Evolutionary conservation across 2,888 invertebrate genomes (phyloP).

Genomic region (Lobophora halterata): DNA sequence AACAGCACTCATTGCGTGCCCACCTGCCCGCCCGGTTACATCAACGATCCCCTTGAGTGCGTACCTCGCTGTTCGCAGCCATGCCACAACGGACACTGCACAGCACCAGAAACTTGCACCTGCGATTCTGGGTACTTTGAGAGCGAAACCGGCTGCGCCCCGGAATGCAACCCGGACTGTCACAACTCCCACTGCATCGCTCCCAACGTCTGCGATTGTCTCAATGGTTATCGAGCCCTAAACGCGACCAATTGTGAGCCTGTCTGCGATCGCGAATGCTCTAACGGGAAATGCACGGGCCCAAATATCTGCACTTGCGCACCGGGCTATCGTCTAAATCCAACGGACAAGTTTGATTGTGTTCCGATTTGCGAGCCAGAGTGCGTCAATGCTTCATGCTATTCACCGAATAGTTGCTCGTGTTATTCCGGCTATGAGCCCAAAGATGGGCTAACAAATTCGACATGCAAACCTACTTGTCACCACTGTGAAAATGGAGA

Average conservation of each 20-base stretch:
- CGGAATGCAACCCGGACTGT: slow-evolving; percentile 35
- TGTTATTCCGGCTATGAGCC: slow-evolving; percentile 38
- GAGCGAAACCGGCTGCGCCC: slow-evolving; percentile 41
- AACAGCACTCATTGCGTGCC: slow-evolving; percentile 23
- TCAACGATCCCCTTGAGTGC: slow-evolving; percentile 39
- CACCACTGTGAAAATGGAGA: slow-evolving; percentile 40
- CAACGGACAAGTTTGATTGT: slow-evolving; percentile 29
- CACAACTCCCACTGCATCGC: slow-evolving; percentile 42
- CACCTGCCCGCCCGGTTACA: slow-evolving; percentile 18
- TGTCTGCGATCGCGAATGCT: slow-evolving; percentile 45
- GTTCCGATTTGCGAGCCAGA: slow-evolving; percentile 36
- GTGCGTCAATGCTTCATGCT: slow-evolving; percentile 43
- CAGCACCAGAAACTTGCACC: slow-evolving; percentile 62
- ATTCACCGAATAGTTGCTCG: slow-evolving; percentile 38
- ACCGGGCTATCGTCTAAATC: slow-evolving; percentile 26
- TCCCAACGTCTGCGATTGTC: slow-evolving; percentile 48
- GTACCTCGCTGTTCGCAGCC: slow-evolving; percentile 57
- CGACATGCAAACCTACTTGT: slow-evolving; percentile 47
- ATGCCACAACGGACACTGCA: slow-evolving; percentile 68
- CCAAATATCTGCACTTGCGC: slow-evolving; percentile 51
- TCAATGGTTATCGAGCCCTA: slow-evolving; percentile 38
- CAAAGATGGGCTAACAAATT: slow-evolving; percentile 22
- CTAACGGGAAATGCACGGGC: slow-evolving; percentile 47
- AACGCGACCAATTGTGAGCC: slow-evolving; percentile 42
- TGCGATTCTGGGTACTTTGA: too few species aligned